Percentiles rank a stretch among this genome's conserved stretches.
phyloP scores from a whole-genome alignment of 2,888 invertebrate genomes.

The Subacronicta megacephala region DNA sequence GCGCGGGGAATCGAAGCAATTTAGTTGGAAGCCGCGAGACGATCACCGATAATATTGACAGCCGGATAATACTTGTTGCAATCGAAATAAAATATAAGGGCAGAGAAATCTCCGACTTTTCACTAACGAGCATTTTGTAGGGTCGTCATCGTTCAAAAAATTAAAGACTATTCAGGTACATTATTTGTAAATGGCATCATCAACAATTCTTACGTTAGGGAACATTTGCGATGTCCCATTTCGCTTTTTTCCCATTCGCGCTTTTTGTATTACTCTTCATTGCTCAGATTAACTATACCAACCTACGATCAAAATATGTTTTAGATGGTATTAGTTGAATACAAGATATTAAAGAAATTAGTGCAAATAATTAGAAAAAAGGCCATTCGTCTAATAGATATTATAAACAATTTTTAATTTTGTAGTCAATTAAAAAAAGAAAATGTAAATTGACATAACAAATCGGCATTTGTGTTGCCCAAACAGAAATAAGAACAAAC shows the following conservation, averaged over 20 bases:
- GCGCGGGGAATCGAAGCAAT: slow-evolving; percentile 72
- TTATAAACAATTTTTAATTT: too few species aligned
- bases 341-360: too few species aligned
- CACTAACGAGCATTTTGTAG: slow-evolving; percentile 65
- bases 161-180: background rate
- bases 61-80: slow-evolving; percentile 79
- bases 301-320: too few species aligned
- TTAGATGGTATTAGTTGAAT: too few species aligned
- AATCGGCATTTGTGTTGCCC: slow-evolving; percentile 4
- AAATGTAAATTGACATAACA: slow-evolving; percentile 5
- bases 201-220: slow-evolving; percentile 4
- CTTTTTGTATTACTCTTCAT: too few species aligned
- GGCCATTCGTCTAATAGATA: too few species aligned
- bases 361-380: too few species aligned
- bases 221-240: slow-evolving; percentile 5
- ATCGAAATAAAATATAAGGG: slow-evolving; percentile 75
- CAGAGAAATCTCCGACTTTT: slow-evolving; percentile 60
- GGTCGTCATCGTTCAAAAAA: slow-evolving; percentile 48
- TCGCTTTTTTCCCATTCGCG: too few species aligned
- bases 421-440: too few species aligned
- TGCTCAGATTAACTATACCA: too few species aligned
- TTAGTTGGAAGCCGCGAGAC: slow-evolving; percentile 69
- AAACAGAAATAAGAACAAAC: slow-evolving; percentile 21
- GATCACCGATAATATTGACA: slow-evolving; percentile 84
- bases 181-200: slow-evolving; percentile 1